Conservation (phyloP, 2,113 vertebrate genomes). For the Nerophis ophidion region DNA sequence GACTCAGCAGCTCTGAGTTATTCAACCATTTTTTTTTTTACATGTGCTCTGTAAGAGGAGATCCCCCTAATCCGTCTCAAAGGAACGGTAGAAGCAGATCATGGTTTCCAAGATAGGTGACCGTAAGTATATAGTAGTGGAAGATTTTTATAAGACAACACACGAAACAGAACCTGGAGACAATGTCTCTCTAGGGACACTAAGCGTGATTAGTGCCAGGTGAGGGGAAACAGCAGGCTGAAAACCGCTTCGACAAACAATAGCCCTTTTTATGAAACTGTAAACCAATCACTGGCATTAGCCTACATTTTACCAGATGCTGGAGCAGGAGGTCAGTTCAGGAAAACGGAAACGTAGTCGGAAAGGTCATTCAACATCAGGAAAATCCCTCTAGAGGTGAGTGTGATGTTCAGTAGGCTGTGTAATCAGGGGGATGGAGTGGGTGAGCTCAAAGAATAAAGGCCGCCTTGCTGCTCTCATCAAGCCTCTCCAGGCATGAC, state of each 20-base stretch:
- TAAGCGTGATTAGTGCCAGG: slow-evolving; percentile 27
- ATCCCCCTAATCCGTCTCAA: slow-evolving; percentile 23
- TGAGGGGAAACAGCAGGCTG: slow-evolving; percentile 30
- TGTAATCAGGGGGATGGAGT: slow-evolving; percentile 28
- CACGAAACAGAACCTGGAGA: slow-evolving; percentile 21
- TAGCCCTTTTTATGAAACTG: slow-evolving; percentile 60
- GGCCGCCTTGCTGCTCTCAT: slow-evolving; percentile 45
- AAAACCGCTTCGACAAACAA: slow-evolving; percentile 55
- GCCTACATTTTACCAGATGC: slow-evolving; percentile 61
- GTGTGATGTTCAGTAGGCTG: slow-evolving; percentile 19
- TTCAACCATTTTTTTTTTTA: slow-evolving; percentile 25
- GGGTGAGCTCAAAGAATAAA: slow-evolving; percentile 48
- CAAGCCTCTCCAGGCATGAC: slow-evolving; percentile 47
- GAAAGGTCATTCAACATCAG: slow-evolving; percentile 20
- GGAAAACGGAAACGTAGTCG: slow-evolving; percentile 13
- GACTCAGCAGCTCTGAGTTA: slow-evolving; percentile 19
- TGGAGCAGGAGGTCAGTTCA: slow-evolving; percentile 19
- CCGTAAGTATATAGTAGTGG: slow-evolving; percentile 14
- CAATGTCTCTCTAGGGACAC: slow-evolving; percentile 34
- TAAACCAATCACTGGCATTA: slow-evolving; percentile 61
- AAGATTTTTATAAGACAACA: slow-evolving; percentile 30
- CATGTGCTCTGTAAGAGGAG: slow-evolving; percentile 40
- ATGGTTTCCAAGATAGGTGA: slow-evolving; percentile 10
- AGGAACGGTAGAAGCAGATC: slow-evolving; percentile 39
- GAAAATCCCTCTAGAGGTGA: slow-evolving; percentile 13